A percentile compares a stretch with the other conserved stretches of the same genome.
Evolutionary conservation across 2,888 invertebrate species (phyloP).

Genomic region (Drosophila anomalata): DNA sequence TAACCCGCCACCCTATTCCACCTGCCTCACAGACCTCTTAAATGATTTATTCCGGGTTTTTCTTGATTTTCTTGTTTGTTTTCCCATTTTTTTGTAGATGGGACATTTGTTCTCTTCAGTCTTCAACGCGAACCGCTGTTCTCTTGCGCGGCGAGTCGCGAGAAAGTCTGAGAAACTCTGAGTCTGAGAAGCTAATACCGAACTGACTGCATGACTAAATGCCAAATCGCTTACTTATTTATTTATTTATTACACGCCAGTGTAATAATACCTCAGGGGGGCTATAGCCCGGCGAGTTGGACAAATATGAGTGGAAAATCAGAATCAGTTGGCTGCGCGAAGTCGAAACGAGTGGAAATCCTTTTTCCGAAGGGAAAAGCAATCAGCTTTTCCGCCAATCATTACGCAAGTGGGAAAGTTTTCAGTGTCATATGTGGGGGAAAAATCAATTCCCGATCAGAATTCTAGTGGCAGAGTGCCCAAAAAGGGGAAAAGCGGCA

Average conservation of each 20-base stretch:
- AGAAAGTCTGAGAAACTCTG: neutral
- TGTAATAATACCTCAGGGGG: neutral
- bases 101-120: slow-evolving; percentile 10
- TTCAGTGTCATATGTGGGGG: neutral
- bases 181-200: neutral
- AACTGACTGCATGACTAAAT: slow-evolving; percentile 40
- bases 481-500: slow-evolving; percentile 45
- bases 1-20: slow-evolving; percentile 34
- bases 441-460: slow-evolving; percentile 53
- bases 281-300: slow-evolving; percentile 1
- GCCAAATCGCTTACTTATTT: slow-evolving; percentile 46
- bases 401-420: slow-evolving; percentile 19
- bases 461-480: slow-evolving; percentile 56
- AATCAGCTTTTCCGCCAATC: neutral
- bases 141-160: neutral
- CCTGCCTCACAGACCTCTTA: slow-evolving; percentile 1
- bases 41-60: slow-evolving; percentile 30
- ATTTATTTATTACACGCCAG: slow-evolving; percentile 7
- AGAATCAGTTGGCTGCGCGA: slow-evolving; percentile 65
- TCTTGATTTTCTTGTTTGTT: neutral
- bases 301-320: slow-evolving; percentile 22
- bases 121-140: neutral
- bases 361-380: neutral
- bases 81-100: slow-evolving; percentile 3
- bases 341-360: slow-evolving; percentile 38